Base-by-base conservation (phyloP, 2,113 vertebrate species). In the Danio rerio region DNA sequence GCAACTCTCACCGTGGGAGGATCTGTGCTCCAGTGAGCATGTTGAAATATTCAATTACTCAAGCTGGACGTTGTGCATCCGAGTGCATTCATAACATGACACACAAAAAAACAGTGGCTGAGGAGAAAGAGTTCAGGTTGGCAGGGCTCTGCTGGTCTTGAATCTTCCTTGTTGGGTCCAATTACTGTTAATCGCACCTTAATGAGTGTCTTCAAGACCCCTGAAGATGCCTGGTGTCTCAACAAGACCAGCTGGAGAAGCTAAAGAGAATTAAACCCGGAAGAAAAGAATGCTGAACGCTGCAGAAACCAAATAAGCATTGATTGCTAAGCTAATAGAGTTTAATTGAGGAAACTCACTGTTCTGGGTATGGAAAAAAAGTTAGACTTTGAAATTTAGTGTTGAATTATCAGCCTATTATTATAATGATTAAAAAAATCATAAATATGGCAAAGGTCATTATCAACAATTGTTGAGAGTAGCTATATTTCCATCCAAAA, bases 31-130 rank as follows among this genome's bases (percentile, higher is more conserved):
- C 66, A 77, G 42, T 62, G 76, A 81, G 75, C 78, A 71, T 63
- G 74, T 40, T 72, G 72, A 65, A 80, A 86, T 76, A 84, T 88
- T 78, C 80, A 86, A 80, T 86, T 79, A 86, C 66, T 47, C 71
- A 77, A 77, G 63, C 75, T 62, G 65, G 47, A 80, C 80, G 76
- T 72, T 59, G 53, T 77, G 81, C 76, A 45, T 43, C 21, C 63
- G 55, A 53, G 66, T 31, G 50, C 78, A 70, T 83, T 61, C 76
- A 74, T 80, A 73, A 80, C 75, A 70, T 20, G 72, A 49, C 72
- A 71, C 11, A 72, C n/a, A n/a, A n/a, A 42, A 77, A 56, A 76
- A 31, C 78, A 55, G 74, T 13, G 47, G 45, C 45, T 52, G 42
- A 58, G 45, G 55, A 47, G 31, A 31, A 49, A 58, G 50, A 40